Base-by-base conservation (phyloP, 2,797 vertebrate genomes). In the Nannoperca obscura region DNA sequence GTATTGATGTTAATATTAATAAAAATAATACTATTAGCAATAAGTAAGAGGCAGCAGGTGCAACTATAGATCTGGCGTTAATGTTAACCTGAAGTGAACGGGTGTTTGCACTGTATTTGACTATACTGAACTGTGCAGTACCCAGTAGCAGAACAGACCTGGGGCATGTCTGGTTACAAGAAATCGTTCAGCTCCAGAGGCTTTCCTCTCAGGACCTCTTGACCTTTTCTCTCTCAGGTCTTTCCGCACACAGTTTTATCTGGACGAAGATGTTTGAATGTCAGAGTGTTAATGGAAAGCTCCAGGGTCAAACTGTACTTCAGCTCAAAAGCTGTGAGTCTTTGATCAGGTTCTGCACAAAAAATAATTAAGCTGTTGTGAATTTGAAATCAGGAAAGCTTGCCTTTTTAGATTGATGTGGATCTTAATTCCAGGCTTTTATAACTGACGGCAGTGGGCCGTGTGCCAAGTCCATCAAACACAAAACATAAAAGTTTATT, bases 191-290 rank as follows among this genome's bases (percentile, higher is more conserved):
- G 67, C 77, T 85, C 71, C 44, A n/a, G 80, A 68, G 76, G 72
- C 46, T 80, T 75, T 69, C 38, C 55, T 73, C 83, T 78, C 69
- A 14, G 61, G 76, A 72, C 72, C 70, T 65, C 50, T 71, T 79
- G 64, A 88, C 85, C 66, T 83, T 80, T 80, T 73, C 53, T n/a
- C 72, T 72, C 74, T 71, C 14, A 36, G 78, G 65, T 86, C 64
- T 82, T 60, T 64, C 10, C 65, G n/a, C 74, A 67, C 80, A n/a
- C 75, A 40, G 63, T 71, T 80, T 76, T 78, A 81, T 87, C 79
- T 54, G 53, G 42, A 81, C 71, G 60, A 67, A 81, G 64, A 85
- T 59, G 77, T 78, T 71, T 83, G 73, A 92, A 87, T 82, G 86
- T 87, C 82, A 88, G 65, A 27, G 64, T 73, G 67, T 78, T 88